phyloP scores from a whole-genome alignment of 1,140 invertebrate species.

The Galleria mellonella region DNA sequence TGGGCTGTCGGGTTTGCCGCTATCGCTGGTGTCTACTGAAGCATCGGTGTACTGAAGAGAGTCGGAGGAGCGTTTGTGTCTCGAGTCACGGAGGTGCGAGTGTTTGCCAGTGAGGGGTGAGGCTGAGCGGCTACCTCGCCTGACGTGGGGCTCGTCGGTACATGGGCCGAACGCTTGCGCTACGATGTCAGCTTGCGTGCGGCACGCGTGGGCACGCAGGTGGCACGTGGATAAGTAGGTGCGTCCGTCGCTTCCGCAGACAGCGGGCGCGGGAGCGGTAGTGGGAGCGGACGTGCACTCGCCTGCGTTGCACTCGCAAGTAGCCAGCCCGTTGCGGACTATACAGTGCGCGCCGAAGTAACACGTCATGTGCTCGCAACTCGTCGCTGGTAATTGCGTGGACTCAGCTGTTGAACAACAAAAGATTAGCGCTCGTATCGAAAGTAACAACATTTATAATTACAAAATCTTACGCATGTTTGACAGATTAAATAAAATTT shows the following conservation, averaged over 20 bases:
- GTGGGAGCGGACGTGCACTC: constrained; percentile 70
- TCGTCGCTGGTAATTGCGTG: constrained; percentile 78
- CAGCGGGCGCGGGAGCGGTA: constrained; percentile 41
- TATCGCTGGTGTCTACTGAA: constrained; percentile 62
- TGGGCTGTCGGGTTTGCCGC: constrained; percentile 59
- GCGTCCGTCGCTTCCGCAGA: constrained; percentile 87
- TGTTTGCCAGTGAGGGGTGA: constrained; percentile 18
- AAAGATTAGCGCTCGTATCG: constrained; percentile 5
- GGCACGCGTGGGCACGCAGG: constrained; percentile 83
- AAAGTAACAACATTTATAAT: too few species aligned
- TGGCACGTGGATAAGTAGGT: constrained; percentile 85
- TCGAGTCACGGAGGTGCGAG: constrained; percentile 9
- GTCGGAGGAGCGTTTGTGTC: constrained; percentile 28
- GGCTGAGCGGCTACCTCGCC: constrained; percentile 60
- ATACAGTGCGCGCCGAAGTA: constrained; percentile 88
- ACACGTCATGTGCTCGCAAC: constrained; percentile 85
- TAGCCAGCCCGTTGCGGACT: constrained; percentile 79
- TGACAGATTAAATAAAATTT: too few species aligned
- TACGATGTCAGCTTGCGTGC: constrained; percentile 85
- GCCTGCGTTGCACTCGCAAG: constrained; percentile 79
- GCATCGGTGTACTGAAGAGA: constrained; percentile 43
- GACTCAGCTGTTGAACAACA: constrained; percentile 76
- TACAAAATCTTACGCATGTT: too few species aligned
- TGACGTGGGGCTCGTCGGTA: constrained; percentile 47
- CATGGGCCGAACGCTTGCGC: constrained; percentile 86